Conservation (phyloP, 1,140 invertebrate genomes). For the Nylanderia fulva region DNA sequence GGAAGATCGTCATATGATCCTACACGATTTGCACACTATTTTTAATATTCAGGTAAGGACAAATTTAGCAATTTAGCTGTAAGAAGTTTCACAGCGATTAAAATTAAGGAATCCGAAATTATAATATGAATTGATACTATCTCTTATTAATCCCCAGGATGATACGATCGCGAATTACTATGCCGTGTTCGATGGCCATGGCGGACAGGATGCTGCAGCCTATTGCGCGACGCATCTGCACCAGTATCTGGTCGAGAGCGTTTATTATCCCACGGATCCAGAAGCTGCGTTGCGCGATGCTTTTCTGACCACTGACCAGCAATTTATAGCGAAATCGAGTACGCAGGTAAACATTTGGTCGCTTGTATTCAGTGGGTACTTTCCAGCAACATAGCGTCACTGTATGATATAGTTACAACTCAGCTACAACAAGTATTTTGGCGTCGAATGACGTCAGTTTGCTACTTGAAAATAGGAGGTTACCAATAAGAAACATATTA, state of each 20-base stretch:
- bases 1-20: conserved; percentile 94
- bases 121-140: background rate
- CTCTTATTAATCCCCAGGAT: conserved; percentile 85
- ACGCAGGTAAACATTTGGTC: conserved; percentile 41
- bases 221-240: conserved; percentile 96
- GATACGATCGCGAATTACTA: conserved; percentile 91
- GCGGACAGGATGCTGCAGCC: conserved; percentile 95
- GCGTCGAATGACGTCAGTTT: too few relatives aligned
- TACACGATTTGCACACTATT: conserved; percentile 90
- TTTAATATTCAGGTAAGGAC: conserved; percentile 87
- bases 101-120: too few relatives aligned
- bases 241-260: conserved; percentile 92
- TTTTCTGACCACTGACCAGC: conserved; percentile 93
- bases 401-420: too few relatives aligned
- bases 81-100: too few relatives aligned
- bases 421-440: too few relatives aligned
- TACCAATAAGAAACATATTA: too few relatives aligned
- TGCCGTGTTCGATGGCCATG: conserved; percentile 98
- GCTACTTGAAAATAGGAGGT: too few relatives aligned
- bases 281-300: conserved; percentile 92
- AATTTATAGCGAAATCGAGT: conserved; percentile 91
- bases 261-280: conserved; percentile 89
- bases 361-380: background rate
- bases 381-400: too few relatives aligned
- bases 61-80: background rate